phyloP scores from a whole-genome alignment of 2,797 vertebrate species.

The Furcifer pardalis region DNA sequence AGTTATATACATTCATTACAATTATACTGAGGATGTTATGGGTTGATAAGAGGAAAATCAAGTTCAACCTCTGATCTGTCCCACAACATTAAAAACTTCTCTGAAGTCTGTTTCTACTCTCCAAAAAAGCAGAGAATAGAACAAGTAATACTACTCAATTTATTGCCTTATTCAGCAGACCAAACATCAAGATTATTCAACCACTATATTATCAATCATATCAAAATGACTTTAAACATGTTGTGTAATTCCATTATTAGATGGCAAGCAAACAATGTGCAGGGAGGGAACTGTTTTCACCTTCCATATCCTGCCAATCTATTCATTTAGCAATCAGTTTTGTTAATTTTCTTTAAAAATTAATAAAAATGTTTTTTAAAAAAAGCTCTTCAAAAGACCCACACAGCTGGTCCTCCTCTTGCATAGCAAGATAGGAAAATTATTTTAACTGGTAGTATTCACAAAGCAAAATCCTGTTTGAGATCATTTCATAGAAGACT shows the following conservation, averaged over 20 bases:
- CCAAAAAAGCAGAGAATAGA: conserved; percentile 23
- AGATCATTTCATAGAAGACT: background rate
- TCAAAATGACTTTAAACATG: conserved; percentile 3
- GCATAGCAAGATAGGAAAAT: background rate
- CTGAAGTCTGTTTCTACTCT: conserved; percentile 18
- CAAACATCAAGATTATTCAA: conserved; percentile 19
- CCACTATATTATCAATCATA: conserved; percentile 29
- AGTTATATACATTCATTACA: background rate
- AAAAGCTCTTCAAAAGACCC: no score
- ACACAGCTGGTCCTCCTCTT: no score
- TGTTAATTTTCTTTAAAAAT: no score
- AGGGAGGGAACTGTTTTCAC: conserved; percentile 7
- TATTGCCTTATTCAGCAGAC: conserved; percentile 15
- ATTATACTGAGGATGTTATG: conserved; percentile 6
- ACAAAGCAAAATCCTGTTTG: background rate
- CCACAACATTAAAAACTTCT: conserved; percentile 10
- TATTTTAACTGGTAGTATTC: background rate
- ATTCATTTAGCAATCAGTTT: no score
- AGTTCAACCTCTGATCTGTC: background rate
- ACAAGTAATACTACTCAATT: conserved; percentile 27
- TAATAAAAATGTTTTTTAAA: no score
- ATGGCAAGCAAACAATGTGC: conserved; percentile 18
- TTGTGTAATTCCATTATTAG: conserved; percentile 10
- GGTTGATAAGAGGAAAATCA: conserved; percentile 6
- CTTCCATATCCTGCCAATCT: background rate